A percentile compares a stretch with the other conserved stretches of the same genome.
Conservation (phyloP, 2,888 invertebrate species). For the Dynastes grantii region DNA sequence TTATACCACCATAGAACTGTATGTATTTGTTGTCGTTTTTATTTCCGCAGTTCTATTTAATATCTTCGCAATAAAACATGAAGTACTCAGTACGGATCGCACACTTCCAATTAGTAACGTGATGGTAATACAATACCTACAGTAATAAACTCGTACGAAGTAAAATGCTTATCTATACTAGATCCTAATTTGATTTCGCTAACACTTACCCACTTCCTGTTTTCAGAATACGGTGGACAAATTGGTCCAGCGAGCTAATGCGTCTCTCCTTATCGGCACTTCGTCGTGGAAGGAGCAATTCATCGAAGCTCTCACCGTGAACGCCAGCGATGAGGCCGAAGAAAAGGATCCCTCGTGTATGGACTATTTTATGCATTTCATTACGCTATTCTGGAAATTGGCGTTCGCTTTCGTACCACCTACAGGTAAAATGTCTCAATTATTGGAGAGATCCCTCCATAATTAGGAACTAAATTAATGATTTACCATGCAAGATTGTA, state of each 20-base stretch:
- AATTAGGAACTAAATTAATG: slow-evolving; percentile 26
- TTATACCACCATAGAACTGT: too few species aligned
- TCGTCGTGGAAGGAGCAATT: slow-evolving; percentile 99
- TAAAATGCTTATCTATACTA: neutral
- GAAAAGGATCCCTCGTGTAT: slow-evolving; percentile 85
- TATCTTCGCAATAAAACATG: neutral
- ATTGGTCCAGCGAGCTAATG: slow-evolving; percentile 96
- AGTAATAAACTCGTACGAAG: neutral
- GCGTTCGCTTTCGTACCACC: slow-evolving; percentile 98
- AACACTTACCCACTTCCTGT: slow-evolving; percentile 55
- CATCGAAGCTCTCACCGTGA: slow-evolving; percentile 95
- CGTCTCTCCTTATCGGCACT: slow-evolving; percentile 93
- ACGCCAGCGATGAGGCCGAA: slow-evolving; percentile 82
- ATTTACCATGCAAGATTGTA: neutral
- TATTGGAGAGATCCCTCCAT: slow-evolving; percentile 29
- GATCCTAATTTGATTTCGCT: slow-evolving; percentile 22
- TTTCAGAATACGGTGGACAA: slow-evolving; percentile 97
- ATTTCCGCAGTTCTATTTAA: neutral
- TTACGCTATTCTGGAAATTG: slow-evolving; percentile 98
- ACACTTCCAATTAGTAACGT: slow-evolving; percentile 6
- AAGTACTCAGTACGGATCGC: neutral
- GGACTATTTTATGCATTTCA: slow-evolving; percentile 96
- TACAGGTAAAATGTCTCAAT: slow-evolving; percentile 79
- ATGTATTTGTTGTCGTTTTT: neutral
- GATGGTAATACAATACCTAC: neutral